A percentile compares a stretch with the other conserved stretches of the same genome.
These are phyloP conservation scores for Lissocephala sabroskyi DNA, from an alignment of 2,888 invertebrate species.

Conservation along the genomic window DNA sequence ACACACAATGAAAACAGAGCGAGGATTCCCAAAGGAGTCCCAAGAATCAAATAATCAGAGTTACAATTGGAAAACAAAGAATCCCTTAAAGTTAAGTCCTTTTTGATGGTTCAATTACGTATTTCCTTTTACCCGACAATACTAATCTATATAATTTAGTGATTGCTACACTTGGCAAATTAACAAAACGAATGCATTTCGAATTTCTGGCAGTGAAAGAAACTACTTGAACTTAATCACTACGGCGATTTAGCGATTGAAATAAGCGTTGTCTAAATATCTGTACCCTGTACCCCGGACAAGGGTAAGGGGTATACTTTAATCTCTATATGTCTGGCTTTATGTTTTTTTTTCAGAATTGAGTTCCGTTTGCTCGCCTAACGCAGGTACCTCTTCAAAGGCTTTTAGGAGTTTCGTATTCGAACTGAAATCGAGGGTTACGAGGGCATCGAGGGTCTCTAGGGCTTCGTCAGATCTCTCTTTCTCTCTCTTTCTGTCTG, in stretches of 20 bases:
- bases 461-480: too few species aligned
- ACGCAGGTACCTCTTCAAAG: constrained; percentile 54
- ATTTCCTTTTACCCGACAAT: constrained; percentile 2
- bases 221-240: constrained; percentile 40
- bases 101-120: constrained; percentile 27
- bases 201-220: constrained; percentile 55
- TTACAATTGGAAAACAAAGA: background rate
- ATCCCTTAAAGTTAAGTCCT: background rate
- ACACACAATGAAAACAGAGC: background rate
- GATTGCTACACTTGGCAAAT: constrained; percentile 58
- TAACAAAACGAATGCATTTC: constrained; percentile 26
- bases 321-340: background rate
- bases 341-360: constrained; percentile 3
- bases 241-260: constrained; percentile 22
- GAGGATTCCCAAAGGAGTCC: too few species aligned
- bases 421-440: too few species aligned
- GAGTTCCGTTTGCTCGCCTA: constrained; percentile 2
- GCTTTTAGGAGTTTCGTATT: constrained; percentile 29
- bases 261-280: constrained; percentile 13
- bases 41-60: too few species aligned
- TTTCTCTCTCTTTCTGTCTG: background rate
- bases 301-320: too few species aligned
- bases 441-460: too few species aligned
- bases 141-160: constrained; percentile 19
- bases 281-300: too few species aligned